phyloP scores from a whole-genome alignment of 1,140 invertebrate species.

The Drosophila bipectinata region DNA sequence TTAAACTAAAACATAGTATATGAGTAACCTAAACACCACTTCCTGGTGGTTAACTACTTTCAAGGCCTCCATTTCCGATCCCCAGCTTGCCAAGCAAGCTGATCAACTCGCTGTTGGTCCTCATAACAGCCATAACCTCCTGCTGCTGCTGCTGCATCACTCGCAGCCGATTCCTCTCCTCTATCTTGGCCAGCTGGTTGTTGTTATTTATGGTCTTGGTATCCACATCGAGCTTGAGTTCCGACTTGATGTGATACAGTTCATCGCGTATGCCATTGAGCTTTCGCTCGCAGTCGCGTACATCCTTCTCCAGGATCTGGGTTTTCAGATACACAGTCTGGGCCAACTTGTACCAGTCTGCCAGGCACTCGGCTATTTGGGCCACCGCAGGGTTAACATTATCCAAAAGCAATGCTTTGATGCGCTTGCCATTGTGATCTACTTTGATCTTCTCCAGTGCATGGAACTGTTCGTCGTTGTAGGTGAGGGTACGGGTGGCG shows the following conservation, averaged over 20 bases:
- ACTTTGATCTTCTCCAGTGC: conserved; percentile 92
- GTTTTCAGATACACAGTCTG: conserved; percentile 90
- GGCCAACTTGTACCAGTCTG: conserved; percentile 93
- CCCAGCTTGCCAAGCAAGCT: conserved; percentile 56
- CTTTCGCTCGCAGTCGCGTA: conserved; percentile 85
- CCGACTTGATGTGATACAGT: conserved; percentile 69
- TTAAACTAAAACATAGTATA: not conserved
- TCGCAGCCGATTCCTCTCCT: conserved; percentile 68
- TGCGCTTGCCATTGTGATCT: conserved; percentile 87
- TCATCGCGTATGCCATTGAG: conserved; percentile 73
- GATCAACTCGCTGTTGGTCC: conserved; percentile 64
- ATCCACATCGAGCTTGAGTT: conserved; percentile 68
- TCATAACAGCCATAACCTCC: conserved; percentile 68
- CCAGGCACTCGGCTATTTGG: conserved; percentile 89
- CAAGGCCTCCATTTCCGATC: conserved; percentile 33
- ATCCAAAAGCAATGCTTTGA: conserved; percentile 87
- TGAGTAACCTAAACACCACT: not conserved
- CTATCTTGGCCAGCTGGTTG: conserved; percentile 75
- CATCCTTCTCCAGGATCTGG: conserved; percentile 89
- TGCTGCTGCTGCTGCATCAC: conserved; percentile 70
- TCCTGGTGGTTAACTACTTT: conserved; percentile 15
- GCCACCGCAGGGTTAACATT: conserved; percentile 88
- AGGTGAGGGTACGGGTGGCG: conserved; percentile 92
- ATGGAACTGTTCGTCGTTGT: conserved; percentile 97
- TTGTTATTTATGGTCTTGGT: conserved; percentile 66